phyloP scores from a whole-genome alignment of 2,113 vertebrate species.

The Callithrix jacchus region DNA sequence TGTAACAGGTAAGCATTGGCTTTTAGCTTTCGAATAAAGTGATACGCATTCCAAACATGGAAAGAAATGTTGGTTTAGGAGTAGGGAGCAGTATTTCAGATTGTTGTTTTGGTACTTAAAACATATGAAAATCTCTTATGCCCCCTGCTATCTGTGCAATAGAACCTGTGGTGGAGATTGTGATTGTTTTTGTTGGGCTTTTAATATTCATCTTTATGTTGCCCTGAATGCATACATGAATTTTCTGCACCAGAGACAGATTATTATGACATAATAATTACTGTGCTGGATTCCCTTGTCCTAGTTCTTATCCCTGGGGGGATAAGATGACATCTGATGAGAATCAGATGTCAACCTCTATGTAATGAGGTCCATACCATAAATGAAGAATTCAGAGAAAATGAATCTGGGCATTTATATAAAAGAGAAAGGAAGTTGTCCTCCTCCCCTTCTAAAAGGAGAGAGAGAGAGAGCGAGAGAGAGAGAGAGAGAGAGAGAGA shows the following conservation, averaged over 20 bases:
- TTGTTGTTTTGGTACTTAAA: background rate
- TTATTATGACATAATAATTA: background rate
- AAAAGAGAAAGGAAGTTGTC: background rate
- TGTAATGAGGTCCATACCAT: background rate
- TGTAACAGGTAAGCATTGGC: background rate
- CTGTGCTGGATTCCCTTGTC: background rate
- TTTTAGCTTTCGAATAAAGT: background rate
- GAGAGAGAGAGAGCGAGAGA: background rate
- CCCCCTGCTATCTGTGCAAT: background rate
- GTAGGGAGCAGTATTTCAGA: background rate
- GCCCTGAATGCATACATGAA: background rate
- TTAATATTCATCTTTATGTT: conserved; percentile 1
- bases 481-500: background rate
- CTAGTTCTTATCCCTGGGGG: background rate
- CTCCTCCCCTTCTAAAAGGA: background rate
- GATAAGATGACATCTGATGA: no score
- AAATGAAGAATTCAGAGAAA: background rate
- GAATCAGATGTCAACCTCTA: background rate
- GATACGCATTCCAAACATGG: background rate
- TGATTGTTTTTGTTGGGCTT: background rate
- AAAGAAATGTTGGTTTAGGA: background rate
- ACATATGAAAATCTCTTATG: background rate
- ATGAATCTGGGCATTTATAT: background rate
- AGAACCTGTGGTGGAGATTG: background rate
- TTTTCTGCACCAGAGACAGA: background rate